Evolutionary conservation across 2,113 vertebrate genomes (phyloP), one percentile per base, ranked within the genome.

Genomic region (Gasterosteus nipponicus): DNA sequence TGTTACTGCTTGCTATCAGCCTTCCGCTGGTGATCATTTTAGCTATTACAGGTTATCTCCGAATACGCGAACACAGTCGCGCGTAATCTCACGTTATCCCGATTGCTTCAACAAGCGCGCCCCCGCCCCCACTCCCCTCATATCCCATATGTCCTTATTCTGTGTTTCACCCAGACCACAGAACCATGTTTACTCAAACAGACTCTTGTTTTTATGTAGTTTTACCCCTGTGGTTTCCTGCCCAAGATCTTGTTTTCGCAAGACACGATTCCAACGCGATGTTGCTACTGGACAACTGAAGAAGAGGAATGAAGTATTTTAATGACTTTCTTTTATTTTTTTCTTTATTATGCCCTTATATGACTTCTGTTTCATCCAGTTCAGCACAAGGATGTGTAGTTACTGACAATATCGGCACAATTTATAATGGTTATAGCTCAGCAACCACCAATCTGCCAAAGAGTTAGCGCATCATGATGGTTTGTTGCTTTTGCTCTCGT

Each of bases 101-200:
- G 35, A 49, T n/a, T 65, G 49, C 65, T 73, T 77, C 42, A 57
- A 68, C 49, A 47, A 84, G 59, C 39, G 22, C 22, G 22, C 22
- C 22, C 22, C 22, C 22, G 22, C 22, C 22, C 22, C 22, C 35
- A 4, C 35, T 71, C 53, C 58, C 16, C 74, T 81, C 22, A 8
- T 47, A 31, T 80, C 63, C 47, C 67, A 81, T 84, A 68, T 65
- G 54, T 72, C n/a, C 81, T 78, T 49, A 49, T 65, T 79, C 84
- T 81, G 86, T 72, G 80, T 74, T 76, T 87, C 70, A 19, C 58
- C 49, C 49, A 58, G 47, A 83, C 78, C 78, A 64, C 60, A 77
- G 39, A 84, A 47, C 33, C 41, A 44, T 87, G 79, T 88, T 87
- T 89, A 85, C 70, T 77, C 78, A 65, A 70, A 60, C 46, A 72